Evolutionary conservation across 2,888 invertebrate species (phyloP).

Genomic region (Enchytraeus crypticus): DNA sequence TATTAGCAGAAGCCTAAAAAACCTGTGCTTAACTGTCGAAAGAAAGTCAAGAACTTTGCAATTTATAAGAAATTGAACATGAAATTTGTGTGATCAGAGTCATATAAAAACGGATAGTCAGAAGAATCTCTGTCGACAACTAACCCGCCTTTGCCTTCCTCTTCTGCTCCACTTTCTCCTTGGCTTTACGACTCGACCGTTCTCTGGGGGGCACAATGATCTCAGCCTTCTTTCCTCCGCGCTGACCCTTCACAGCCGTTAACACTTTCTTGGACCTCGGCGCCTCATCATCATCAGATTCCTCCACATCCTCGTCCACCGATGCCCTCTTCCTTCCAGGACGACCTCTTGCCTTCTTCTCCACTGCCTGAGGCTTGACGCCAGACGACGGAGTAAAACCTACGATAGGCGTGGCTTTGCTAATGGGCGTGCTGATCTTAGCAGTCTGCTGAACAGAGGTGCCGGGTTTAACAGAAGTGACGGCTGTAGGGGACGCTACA

Average conservation of each 20-base stretch:
- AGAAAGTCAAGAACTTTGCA: no score
- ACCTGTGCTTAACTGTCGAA: no score
- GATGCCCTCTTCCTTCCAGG: neutral
- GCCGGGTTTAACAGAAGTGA: neutral
- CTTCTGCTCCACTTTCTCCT: constrained; percentile 18
- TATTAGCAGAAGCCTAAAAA: no score
- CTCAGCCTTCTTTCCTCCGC: neutral
- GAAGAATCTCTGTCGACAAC: no score
- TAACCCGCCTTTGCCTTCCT: constrained; percentile 29
- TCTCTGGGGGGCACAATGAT: constrained; percentile 6
- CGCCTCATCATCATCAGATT: neutral
- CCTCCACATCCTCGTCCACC: neutral
- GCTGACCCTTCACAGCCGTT: neutral
- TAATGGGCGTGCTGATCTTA: neutral
- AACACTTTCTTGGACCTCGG: neutral
- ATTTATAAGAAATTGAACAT: no score
- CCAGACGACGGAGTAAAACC: no score
- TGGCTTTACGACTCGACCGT: constrained; percentile 18
- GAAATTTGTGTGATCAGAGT: no score
- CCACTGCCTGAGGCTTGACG: neutral
- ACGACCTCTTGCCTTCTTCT: neutral
- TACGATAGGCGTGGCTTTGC: neutral
- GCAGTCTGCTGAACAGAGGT: neutral
- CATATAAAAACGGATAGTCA: no score
- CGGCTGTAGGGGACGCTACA: neutral